Evolutionary conservation across 1,140 invertebrate species (phyloP).

Genomic region (Philotrypesis tridentata): DNA sequence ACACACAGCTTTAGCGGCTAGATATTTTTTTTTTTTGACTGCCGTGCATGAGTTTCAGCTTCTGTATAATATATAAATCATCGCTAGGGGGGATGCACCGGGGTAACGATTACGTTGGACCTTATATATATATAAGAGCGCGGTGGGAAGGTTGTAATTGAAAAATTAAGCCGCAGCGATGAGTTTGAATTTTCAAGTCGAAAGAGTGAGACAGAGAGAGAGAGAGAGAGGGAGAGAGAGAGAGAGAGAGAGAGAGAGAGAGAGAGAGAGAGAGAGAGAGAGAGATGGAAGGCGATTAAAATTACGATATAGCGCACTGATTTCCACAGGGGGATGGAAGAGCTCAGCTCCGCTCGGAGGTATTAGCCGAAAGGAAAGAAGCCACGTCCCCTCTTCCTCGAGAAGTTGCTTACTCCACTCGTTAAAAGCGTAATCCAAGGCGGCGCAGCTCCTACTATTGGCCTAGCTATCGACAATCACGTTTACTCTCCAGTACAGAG

Average conservation of each 20-base stretch:
- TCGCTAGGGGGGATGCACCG: too few relatives aligned
- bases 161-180: background rate
- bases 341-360: background rate
- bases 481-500: conserved; percentile 47
- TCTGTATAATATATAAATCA: background rate
- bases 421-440: conserved; percentile 51
- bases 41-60: too few relatives aligned
- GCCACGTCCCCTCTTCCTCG: conserved; percentile 54
- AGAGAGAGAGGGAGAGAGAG: too few relatives aligned
- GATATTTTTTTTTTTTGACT: background rate
- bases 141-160: background rate
- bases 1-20: too few relatives aligned
- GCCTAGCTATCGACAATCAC: conserved; percentile 64
- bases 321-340: background rate
- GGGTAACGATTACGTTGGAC: too few relatives aligned
- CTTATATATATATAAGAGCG: background rate
- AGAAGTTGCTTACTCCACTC: conserved; percentile 58
- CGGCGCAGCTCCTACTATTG: conserved; percentile 47
- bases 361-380: conserved; percentile 58
- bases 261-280: background rate
- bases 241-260: background rate
- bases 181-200: background rate
- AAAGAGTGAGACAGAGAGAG: too few relatives aligned
- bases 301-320: conserved; percentile 12
- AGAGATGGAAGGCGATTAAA: conserved; percentile 20